These are phyloP conservation scores for Danionella dracula DNA, from an alignment of 2,797 vertebrate species.

Conservation along the genomic window DNA sequence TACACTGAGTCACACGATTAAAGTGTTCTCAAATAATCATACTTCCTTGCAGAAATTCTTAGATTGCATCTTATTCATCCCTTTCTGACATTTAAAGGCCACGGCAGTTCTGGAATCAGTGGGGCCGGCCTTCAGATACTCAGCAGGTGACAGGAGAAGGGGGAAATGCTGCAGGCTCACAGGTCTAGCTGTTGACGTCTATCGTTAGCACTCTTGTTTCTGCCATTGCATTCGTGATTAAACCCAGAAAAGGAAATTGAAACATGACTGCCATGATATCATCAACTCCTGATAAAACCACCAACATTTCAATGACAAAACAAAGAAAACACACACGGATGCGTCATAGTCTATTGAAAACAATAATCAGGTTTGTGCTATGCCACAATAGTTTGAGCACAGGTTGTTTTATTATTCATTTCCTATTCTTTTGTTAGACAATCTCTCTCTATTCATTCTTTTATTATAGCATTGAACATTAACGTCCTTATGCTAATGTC, in stretches of 20 bases:
- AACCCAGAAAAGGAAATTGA: neutral
- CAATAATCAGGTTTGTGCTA: no score
- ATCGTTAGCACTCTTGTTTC: neutral
- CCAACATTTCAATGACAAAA: neutral
- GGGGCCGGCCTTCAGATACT: neutral
- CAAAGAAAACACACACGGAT: no score
- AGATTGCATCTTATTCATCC: neutral
- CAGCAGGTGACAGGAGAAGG: neutral
- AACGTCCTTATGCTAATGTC: neutral
- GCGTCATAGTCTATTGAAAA: no score
- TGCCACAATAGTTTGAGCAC: no score
- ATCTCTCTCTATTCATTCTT: neutral
- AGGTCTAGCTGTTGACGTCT: neutral
- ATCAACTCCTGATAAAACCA: neutral
- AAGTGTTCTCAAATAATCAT: neutral
- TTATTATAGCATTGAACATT: neutral
- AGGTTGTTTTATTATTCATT: no score
- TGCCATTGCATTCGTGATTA: neutral
- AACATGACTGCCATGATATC: neutral
- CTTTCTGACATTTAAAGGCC: conserved; percentile 22
- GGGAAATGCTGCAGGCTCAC: neutral
- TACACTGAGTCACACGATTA: no score
- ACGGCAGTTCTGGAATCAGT: neutral
- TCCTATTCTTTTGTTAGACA: neutral
- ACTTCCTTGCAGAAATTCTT: neutral